Evolutionary conservation across 2,888 invertebrate genomes (phyloP).

Genomic region (Callinectes sapidus): DNA sequence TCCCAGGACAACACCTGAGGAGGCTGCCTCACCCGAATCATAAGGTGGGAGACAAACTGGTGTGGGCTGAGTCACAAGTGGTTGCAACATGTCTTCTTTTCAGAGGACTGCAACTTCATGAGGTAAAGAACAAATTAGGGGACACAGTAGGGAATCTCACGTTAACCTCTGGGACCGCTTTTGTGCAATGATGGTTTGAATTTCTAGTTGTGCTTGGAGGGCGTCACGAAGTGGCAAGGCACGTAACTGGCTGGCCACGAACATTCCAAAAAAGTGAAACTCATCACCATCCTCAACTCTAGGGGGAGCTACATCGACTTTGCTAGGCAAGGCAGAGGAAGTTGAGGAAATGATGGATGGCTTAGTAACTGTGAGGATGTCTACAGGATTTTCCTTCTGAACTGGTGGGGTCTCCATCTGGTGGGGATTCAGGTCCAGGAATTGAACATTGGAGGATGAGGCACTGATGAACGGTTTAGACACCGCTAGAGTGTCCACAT

Average conservation of each 20-base stretch:
- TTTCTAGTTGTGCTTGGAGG: conserved; percentile 42
- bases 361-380: not conserved
- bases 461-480: too few species aligned
- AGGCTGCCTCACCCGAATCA: not conserved
- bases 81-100: not conserved
- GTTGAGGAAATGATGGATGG: not conserved
- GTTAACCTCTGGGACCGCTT: conserved; percentile 23
- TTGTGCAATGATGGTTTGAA: conserved; percentile 21
- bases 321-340: not conserved
- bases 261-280: conserved; percentile 45
- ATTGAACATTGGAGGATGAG: not conserved
- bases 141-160: not conserved
- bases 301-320: not conserved
- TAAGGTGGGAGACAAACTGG: not conserved
- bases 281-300: not conserved
- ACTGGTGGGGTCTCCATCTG: not conserved
- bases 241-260: conserved; percentile 39
- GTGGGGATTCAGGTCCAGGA: not conserved
- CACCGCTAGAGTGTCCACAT: not conserved
- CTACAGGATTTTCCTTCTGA: not conserved
- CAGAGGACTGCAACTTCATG: not conserved
- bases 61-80: not conserved
- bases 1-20: not conserved
- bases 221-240: conserved; percentile 36
- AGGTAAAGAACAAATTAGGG: not conserved